These are phyloP conservation scores for Patagioenas fasciata DNA, from an alignment of 2,113 vertebrate species.

Conservation along the genomic window DNA sequence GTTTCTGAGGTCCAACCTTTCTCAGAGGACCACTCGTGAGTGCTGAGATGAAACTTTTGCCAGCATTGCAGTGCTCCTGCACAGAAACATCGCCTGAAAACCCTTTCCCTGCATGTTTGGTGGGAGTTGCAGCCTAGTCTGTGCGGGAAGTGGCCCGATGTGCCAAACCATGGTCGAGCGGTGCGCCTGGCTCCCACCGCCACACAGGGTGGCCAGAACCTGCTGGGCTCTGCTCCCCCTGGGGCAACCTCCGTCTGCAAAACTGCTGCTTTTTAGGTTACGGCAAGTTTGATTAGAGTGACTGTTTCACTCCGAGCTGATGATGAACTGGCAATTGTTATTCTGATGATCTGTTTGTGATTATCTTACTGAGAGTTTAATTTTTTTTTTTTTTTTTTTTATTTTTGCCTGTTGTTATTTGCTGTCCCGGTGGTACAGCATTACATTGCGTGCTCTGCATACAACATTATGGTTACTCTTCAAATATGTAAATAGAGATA, in stretches of 20 bases:
- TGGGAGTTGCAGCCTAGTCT: accelerated
- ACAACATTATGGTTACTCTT: not conserved
- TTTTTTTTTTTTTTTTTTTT: not conserved
- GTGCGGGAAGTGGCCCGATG: accelerated
- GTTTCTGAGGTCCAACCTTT: not conserved
- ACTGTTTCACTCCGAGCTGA: not conserved
- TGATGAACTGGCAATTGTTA: not conserved
- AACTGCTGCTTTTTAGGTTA: not conserved
- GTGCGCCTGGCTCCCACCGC: not conserved
- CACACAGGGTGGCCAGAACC: accelerated
- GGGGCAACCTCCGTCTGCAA: not conserved
- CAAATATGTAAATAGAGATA: not conserved
- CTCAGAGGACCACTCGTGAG: not conserved
- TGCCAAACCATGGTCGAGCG: accelerated
- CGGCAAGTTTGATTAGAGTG: not conserved
- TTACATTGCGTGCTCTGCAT: not conserved
- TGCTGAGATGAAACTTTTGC: not conserved
- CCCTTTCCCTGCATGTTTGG: accelerated
- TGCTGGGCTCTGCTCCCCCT: accelerated
- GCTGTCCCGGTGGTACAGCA: not conserved
- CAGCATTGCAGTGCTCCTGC: accelerated
- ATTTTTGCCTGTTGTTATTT: not conserved
- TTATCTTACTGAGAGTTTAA: not conserved
- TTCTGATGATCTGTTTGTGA: slow-evolving; percentile 14
- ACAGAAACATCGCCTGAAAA: not conserved